Base-by-base conservation (phyloP, 2,797 vertebrate species). In the Channallabes apus region DNA sequence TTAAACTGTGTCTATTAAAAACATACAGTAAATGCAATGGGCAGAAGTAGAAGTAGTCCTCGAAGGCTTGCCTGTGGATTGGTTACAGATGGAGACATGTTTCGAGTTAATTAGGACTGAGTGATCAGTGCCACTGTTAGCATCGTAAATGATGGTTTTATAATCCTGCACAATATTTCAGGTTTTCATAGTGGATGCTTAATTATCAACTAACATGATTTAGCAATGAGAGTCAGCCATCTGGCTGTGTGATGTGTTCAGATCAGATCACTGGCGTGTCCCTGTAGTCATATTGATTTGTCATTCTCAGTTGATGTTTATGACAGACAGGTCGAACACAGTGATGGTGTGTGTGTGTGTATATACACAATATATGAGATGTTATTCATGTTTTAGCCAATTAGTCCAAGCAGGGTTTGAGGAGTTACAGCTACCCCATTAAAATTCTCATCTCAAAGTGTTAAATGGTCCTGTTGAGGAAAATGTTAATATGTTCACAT, bases 1-100 rank as follows among this genome's bases (percentile, higher is more conserved):
- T 46, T 80, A 51, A 51, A 80, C 54, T 18, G 35, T 27, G 61
- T 65, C 61, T 61, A 80, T 80, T 80, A 54, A 8, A 51, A 32
- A 29, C 61, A 22, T 3, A 0, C n/a, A n/a, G n/a, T n/a, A n/a
- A 80, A 80, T 80, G 38, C 62, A 51, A 22, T 20, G 32, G 24
- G 41, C 78, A 65, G 38, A 65, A n/a, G 38, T 29, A 29, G 38
- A 65, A 41, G 38, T 14, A 51, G n/a, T 54, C 41, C 62, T 14
- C 41, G 8, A 62, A 65, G 61, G 38, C 12, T 29, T 51, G n/a
- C 61, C 78, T 80, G 78, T 65, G 78, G n/a, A 80, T 80, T 65
- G 29, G 41, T 62, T 80, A 80, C 78, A 80, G 61, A 65, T 80
- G 81, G 71, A 85, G 86, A 88, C 91, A 91, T 90, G 78, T 12